Percentiles rank a stretch among this genome's conserved stretches.
phyloP scores from a whole-genome alignment of 2,888 invertebrate species.

The Sinotaia quadrata region DNA sequence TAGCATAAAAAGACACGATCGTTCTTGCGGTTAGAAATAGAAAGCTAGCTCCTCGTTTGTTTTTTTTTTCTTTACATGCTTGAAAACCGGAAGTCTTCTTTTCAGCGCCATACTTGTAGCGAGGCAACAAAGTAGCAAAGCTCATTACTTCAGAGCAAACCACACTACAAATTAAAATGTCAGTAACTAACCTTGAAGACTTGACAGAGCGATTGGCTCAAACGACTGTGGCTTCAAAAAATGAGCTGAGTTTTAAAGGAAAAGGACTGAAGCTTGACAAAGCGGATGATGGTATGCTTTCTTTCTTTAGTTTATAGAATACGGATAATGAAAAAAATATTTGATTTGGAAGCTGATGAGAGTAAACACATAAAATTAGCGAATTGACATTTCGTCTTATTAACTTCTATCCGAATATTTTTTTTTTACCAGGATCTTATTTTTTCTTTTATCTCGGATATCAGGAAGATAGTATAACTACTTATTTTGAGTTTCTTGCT shows the following conservation, averaged over 20 bases:
- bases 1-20: too few species aligned
- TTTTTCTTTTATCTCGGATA: too few species aligned
- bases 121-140: not conserved
- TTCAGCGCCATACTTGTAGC: conserved; percentile 30
- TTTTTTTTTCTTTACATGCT: not conserved
- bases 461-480: too few species aligned
- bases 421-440: too few species aligned
- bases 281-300: conserved; percentile 86
- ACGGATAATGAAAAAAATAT: too few species aligned
- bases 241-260: conserved; percentile 86
- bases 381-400: too few species aligned
- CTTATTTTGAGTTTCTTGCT: too few species aligned
- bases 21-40: not conserved
- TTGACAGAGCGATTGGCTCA: conserved; percentile 61
- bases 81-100: conserved; percentile 9
- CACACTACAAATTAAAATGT: conserved; percentile 38
- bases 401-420: too few species aligned
- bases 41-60: not conserved
- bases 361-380: too few species aligned
- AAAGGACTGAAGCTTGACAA: conserved; percentile 84
- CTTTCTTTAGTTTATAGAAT: too few species aligned
- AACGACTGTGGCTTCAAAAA: conserved; percentile 55
- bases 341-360: too few species aligned
- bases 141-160: too few species aligned
- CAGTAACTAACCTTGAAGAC: conserved; percentile 45